These are phyloP conservation scores for Engystomops pustulosus DNA, from an alignment of 2,113 vertebrate genomes.

Conservation along the genomic window DNA sequence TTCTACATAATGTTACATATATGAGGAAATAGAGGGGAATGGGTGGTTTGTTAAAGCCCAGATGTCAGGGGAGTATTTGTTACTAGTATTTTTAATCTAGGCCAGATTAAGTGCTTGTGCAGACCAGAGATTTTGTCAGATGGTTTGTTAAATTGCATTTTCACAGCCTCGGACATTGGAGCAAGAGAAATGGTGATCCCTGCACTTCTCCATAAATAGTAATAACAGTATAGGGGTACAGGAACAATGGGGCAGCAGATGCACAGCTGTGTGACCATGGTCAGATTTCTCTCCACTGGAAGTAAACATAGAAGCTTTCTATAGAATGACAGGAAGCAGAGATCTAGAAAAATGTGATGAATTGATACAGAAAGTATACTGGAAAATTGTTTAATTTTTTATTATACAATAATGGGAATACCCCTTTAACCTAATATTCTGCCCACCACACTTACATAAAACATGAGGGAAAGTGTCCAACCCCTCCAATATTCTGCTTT, in stretches of 20 bases:
- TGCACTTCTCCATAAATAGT: background rate
- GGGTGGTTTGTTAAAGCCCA: background rate
- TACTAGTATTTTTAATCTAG: background rate
- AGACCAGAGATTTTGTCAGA: background rate
- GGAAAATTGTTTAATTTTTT: too few species aligned
- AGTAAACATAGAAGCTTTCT: too few species aligned
- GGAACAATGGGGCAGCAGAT: background rate
- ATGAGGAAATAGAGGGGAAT: background rate
- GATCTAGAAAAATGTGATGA: too few species aligned
- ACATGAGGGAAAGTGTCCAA: too few species aligned
- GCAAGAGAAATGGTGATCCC: background rate
- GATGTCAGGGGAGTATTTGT: background rate
- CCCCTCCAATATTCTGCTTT: too few species aligned
- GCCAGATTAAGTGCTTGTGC: background rate
- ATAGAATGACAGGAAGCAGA: too few species aligned
- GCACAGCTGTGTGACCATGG: too few species aligned
- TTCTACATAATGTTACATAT: background rate
- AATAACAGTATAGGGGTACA: background rate
- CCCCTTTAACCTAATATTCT: too few species aligned
- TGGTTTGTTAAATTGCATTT: background rate
- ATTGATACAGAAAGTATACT: too few species aligned
- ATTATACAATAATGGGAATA: too few species aligned
- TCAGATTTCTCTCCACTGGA: too few species aligned
- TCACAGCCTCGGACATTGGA: background rate
- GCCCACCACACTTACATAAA: too few species aligned